Conservation (phyloP, 2,888 invertebrate species). For the Nebria salina region DNA sequence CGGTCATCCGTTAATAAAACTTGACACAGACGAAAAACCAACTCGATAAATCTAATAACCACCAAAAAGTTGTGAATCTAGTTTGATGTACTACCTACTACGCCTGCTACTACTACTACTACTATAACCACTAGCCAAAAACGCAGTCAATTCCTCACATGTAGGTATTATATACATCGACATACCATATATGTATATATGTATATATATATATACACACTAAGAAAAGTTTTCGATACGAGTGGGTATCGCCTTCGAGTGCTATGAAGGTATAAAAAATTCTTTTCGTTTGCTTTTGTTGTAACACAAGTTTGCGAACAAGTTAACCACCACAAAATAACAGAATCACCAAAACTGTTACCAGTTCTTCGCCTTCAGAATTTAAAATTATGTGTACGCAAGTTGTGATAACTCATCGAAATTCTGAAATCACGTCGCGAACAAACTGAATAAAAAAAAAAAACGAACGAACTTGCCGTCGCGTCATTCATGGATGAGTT, state of each 20-base stretch:
- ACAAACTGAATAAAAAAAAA: conserved; percentile 11
- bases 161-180: neutral
- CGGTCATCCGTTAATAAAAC: conserved; percentile 45
- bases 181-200: neutral
- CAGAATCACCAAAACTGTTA: conserved; percentile 11
- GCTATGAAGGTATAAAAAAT: neutral
- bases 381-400: conserved; percentile 18
- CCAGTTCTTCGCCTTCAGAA: conserved; percentile 10
- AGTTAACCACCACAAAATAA: conserved; percentile 6
- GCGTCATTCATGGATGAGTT: neutral
- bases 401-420: conserved; percentile 21
- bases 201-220: neutral
- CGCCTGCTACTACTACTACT: too few relatives aligned
- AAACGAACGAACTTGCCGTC: neutral
- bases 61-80: conserved; percentile 35
- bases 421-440: conserved; percentile 17
- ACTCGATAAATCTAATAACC: conserved; percentile 45
- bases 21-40: conserved; percentile 44
- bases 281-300: neutral
- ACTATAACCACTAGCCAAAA: neutral
- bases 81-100: conserved; percentile 13
- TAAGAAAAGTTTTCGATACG: neutral
- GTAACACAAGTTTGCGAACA: neutral
- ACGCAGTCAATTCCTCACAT: neutral
- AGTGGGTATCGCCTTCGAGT: neutral